A percentile compares a stretch with the other conserved stretches of the same genome.
phyloP scores from a whole-genome alignment of 2,113 vertebrate genomes.

The Pangasianodon gigas region DNA sequence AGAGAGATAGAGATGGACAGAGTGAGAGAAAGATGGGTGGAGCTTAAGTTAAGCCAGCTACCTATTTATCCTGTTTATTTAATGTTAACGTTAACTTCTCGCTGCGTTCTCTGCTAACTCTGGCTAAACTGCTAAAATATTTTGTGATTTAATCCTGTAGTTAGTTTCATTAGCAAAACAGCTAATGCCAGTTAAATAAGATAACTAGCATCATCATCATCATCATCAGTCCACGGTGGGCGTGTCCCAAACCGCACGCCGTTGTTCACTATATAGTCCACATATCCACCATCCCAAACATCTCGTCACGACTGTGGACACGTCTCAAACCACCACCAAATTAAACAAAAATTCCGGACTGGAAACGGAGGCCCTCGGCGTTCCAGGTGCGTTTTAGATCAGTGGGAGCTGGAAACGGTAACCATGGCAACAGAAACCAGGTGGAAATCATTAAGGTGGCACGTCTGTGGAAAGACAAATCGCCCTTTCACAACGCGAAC shows the following conservation, averaged over 20 bases:
- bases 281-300: not conserved
- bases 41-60: not conserved
- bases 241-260: not conserved
- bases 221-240: not conserved
- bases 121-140: not conserved
- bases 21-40: not conserved
- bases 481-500: not conserved
- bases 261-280: not conserved
- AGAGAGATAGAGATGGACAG: not conserved
- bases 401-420: not conserved
- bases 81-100: not conserved
- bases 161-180: not conserved
- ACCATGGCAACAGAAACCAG: constrained; percentile 6
- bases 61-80: not conserved
- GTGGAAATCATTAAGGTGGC: not conserved
- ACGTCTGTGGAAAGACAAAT: not conserved
- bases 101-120: not conserved
- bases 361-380: not conserved
- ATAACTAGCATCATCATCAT: not conserved
- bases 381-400: constrained; percentile 16
- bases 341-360: not conserved
- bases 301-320: not conserved
- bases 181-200: not conserved
- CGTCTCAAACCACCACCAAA: not conserved
- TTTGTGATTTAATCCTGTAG: not conserved